These are phyloP conservation scores for Antheraea assamensis DNA, from an alignment of 2,888 invertebrate genomes.

Conservation along the genomic window DNA sequence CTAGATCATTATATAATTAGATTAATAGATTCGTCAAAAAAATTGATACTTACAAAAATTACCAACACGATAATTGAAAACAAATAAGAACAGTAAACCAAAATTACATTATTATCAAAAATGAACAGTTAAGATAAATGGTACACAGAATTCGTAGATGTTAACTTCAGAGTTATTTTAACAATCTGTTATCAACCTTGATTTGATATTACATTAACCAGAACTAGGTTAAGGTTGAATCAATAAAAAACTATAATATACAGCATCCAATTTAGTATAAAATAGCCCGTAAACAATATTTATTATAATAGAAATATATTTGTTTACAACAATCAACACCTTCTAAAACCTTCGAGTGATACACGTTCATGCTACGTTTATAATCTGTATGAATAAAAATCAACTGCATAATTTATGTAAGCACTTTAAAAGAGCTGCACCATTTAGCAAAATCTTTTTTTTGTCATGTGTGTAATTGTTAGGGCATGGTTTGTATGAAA, in stretches of 20 bases:
- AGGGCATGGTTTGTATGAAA: too few relatives aligned
- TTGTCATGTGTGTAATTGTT: too few relatives aligned
- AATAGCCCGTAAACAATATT: neutral
- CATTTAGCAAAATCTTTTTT: too few relatives aligned
- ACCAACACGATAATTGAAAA: too few relatives aligned
- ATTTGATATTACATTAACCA: constrained; percentile 1
- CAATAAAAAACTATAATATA: constrained; percentile 8
- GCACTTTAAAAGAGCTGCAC: too few relatives aligned
- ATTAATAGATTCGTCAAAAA: too few relatives aligned
- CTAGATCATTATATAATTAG: too few relatives aligned
- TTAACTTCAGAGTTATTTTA: neutral
- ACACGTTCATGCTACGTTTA: neutral
- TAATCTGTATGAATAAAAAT: too few relatives aligned
- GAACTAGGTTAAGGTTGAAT: constrained; percentile 18
- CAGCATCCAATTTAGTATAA: constrained; percentile 6
- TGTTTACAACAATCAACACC: neutral
- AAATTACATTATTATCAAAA: neutral
- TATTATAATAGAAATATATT: neutral
- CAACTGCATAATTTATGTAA: too few relatives aligned
- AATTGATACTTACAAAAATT: too few relatives aligned
- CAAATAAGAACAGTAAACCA: neutral
- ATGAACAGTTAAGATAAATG: neutral
- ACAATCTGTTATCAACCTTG: neutral
- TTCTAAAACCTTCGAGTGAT: neutral
- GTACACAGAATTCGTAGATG: neutral